Base-by-base conservation (phyloP, 2,888 invertebrate genomes). In the Lasioglossum morio region DNA sequence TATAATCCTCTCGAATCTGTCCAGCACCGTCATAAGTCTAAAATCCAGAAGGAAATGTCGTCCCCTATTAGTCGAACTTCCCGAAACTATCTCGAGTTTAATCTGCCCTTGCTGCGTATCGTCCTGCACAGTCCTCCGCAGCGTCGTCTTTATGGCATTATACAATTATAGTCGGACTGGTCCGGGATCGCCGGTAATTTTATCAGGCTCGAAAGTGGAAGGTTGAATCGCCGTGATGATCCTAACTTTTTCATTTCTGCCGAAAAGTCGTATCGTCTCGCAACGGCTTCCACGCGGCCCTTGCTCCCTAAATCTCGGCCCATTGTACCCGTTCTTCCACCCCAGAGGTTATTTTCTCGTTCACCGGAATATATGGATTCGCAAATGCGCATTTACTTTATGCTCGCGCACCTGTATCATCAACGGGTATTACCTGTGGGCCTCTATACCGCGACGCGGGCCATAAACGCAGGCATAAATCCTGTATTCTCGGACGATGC, bases 171-270 rank as follows among this genome's bases (percentile, higher is more conserved):
- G 63, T 72, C 37, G 70, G 40, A 78, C 57, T 57, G 69, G 46
- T 27, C 66, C 43, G 63, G 72, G 74, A 77, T 85, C 57, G 73
- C n/a, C 70, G 77, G 70, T 60, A 69, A 83, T 82, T 91, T 89
- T 87, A 72, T 88, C 86, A 81, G 69, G 43, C 60, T n/a, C 43
- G 81, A 77, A 75, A 80, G 83, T 89, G 85, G 84, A 72, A 48
- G 70, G 43, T 70, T 43, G 76, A 85, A 88, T 81, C 80, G 72
- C 60, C 30, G 37, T 57, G 82, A 85, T 81, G 90, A 89, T 87
- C 81, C 85, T 37, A 90, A 87, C 82, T 79, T 88, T 85, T 86
- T 85, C 73, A 86, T 88, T 88, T 82, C 81, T 53, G 57, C 48
- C 70, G 73, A 19, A 76, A 81, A 46, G 72, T 75, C 69, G 30